Evolutionary conservation across 1,140 invertebrate genomes (phyloP).

Genomic region (Lasioglossum albipes): DNA sequence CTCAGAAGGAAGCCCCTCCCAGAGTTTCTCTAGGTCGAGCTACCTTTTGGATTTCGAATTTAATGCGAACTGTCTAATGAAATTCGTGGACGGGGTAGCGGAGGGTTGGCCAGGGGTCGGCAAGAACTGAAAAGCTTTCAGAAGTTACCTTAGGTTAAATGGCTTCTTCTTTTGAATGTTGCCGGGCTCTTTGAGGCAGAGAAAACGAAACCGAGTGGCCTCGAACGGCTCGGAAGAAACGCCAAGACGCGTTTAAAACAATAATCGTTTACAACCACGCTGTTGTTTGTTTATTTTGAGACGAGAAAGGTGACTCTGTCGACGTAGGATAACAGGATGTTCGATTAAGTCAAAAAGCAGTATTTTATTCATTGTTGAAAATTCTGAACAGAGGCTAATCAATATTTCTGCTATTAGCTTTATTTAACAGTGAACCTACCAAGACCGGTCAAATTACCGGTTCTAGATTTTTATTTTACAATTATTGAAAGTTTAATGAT

Average conservation of each 20-base stretch:
- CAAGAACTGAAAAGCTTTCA: conserved; percentile 24
- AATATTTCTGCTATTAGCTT: too few species aligned
- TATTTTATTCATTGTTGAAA: too few species aligned
- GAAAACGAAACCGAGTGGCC: not conserved
- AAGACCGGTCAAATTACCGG: too few species aligned
- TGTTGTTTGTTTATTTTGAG: not conserved
- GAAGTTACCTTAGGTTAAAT: conserved; percentile 30
- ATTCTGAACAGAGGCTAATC: too few species aligned
- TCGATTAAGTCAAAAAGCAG: too few species aligned
- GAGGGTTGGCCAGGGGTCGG: not conserved
- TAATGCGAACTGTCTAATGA: conserved; percentile 30
- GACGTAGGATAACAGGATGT: too few species aligned
- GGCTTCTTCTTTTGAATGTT: conserved; percentile 11
- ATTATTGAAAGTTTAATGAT: too few species aligned
- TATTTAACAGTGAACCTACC: too few species aligned
- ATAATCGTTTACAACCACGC: not conserved
- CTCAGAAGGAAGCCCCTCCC: conserved; percentile 6
- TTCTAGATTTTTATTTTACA: too few species aligned
- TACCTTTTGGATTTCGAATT: conserved; percentile 41
- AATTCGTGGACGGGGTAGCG: not conserved
- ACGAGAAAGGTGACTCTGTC: not conserved
- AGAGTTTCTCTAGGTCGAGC: not conserved
- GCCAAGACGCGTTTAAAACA: not conserved
- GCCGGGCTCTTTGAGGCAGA: not conserved
- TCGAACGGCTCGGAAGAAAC: not conserved